Conservation (phyloP, 2,113 vertebrate species). For the Ophthalmotilapia sp. region DNA sequence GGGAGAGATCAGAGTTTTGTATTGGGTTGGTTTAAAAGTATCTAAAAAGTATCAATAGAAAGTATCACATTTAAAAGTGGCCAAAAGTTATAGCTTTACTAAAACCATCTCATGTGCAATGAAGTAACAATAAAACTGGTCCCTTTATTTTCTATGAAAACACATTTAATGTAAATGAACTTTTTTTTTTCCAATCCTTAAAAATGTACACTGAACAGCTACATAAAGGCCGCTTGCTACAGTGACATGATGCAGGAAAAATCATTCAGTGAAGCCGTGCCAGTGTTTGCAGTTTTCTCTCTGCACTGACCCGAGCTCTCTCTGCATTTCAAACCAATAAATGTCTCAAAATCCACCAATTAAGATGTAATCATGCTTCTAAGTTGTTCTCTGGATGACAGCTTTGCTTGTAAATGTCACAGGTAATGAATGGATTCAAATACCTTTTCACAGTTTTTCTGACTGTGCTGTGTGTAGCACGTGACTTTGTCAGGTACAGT, state of each 20-base stretch:
- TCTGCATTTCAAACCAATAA: neutral
- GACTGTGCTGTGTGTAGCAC: neutral
- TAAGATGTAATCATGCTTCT: neutral
- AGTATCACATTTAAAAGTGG: neutral
- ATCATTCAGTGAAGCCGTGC: rapidly evolving
- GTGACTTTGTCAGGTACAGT: neutral
- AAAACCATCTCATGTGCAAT: neutral
- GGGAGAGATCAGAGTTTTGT: neutral
- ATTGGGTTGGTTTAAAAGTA: neutral
- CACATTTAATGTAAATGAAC: neutral
- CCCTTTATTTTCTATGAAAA: neutral
- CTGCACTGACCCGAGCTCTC: neutral
- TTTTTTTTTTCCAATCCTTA: neutral
- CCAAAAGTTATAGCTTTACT: neutral
- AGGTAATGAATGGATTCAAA: neutral
- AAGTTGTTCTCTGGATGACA: neutral
- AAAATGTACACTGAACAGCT: neutral
- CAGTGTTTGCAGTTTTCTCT: neutral
- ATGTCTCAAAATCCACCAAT: neutral
- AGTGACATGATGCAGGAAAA: neutral
- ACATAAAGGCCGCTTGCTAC: neutral
- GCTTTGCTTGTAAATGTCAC: neutral
- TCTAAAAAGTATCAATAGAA: neutral
- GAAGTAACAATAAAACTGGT: neutral
- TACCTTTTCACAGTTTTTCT: neutral